A percentile compares a stretch with the other conserved stretches of the same genome.
phyloP scores from a whole-genome alignment of 1,140 invertebrate species.

The Calliphora vicina region DNA sequence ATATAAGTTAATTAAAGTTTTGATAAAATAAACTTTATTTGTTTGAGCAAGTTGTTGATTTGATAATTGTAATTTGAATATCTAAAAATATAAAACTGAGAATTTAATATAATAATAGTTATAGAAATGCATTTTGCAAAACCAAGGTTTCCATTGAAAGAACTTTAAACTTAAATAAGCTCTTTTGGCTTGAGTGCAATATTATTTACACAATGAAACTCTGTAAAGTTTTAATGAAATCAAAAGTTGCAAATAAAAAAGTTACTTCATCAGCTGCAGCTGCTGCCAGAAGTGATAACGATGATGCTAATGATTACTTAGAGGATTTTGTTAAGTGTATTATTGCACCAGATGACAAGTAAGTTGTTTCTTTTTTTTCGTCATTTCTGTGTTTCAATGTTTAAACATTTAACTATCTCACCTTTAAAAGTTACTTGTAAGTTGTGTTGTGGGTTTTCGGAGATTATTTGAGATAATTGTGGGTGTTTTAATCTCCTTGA shows the following conservation, averaged over 20 bases:
- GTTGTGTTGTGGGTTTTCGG: neutral
- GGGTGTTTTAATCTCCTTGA: neutral
- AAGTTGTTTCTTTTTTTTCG: constrained; percentile 24
- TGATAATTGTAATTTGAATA: too few relatives aligned
- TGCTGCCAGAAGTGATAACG: neutral
- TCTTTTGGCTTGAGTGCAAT: neutral
- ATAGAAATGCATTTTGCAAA: neutral
- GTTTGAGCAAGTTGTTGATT: neutral
- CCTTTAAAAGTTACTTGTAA: neutral
- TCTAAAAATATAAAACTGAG: neutral
- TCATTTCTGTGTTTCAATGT: too few relatives aligned
- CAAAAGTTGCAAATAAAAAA: neutral
- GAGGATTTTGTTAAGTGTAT: constrained; percentile 59
- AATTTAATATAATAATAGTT: neutral
- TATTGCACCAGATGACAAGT: constrained; percentile 54
- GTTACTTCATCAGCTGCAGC: too few relatives aligned
- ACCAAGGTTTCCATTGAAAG: neutral
- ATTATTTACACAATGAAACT: neutral
- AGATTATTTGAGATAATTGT: neutral
- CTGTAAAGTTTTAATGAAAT: constrained; percentile 14
- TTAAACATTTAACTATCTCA: neutral
- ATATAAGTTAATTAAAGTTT: neutral
- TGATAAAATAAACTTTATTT: neutral
- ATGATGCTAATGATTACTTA: constrained; percentile 48
- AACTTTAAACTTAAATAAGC: neutral